phyloP scores from a whole-genome alignment of 2,797 vertebrate species.

The Danio tinwini region DNA sequence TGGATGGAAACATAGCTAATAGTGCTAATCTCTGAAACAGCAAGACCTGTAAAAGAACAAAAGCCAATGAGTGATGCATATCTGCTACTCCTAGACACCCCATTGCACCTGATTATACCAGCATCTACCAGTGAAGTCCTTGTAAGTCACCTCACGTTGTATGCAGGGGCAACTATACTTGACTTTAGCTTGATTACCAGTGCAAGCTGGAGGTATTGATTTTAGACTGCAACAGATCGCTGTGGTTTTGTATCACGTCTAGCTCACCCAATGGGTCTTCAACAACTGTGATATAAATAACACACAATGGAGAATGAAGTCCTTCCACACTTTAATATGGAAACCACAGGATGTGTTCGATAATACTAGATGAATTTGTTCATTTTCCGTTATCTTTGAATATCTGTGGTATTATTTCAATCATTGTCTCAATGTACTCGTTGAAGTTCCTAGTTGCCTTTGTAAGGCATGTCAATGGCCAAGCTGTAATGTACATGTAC shows the following conservation, averaged over 20 bases:
- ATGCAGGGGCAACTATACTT: conserved; percentile 48
- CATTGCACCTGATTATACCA: conserved; percentile 59
- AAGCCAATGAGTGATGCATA: conserved; percentile 53
- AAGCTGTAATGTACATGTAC: conserved; percentile 60
- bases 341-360: conserved; percentile 53
- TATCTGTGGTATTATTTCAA: conserved; percentile 57
- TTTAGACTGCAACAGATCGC: conserved; percentile 53
- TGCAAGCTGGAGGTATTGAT: conserved; percentile 49
- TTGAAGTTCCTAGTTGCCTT: conserved; percentile 67
- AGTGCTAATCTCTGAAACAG: conserved; percentile 32
- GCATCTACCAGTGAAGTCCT: conserved; percentile 54
- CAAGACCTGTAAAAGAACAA: conserved; percentile 54
- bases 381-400: conserved; percentile 52
- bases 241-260: conserved; percentile 54
- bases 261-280: conserved; percentile 54
- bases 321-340: conserved; percentile 50
- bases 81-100: conserved; percentile 33
- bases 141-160: conserved; percentile 41
- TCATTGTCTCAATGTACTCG: conserved; percentile 61
- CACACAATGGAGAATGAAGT: conserved; percentile 55
- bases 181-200: conserved; percentile 34
- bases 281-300: conserved; percentile 65
- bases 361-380: conserved; percentile 50
- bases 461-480: conserved; percentile 66
- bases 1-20: not conserved